Conservation (phyloP, 2,113 vertebrate genomes). For the Cyprinodon variegatus region DNA sequence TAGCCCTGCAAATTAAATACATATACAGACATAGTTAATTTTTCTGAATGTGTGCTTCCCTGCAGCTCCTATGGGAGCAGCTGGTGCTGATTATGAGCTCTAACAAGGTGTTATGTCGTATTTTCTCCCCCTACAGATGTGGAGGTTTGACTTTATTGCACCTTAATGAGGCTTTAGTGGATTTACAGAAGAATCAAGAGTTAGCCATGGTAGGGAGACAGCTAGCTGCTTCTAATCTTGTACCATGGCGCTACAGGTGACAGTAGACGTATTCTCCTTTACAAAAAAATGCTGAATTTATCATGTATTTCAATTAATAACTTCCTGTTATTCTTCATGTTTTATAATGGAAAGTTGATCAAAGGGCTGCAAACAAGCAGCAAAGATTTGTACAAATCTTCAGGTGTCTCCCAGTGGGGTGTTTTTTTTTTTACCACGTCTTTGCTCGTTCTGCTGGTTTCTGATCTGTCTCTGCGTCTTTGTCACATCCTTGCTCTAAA, state of each 20-base stretch:
- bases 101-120: neutral
- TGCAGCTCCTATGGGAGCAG: neutral
- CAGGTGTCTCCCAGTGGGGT: neutral
- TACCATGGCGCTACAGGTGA: neutral
- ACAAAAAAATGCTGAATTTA: neutral
- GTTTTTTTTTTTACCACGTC: neutral
- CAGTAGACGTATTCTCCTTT: neutral
- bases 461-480: neutral
- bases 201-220: neutral
- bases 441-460: neutral
- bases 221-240: neutral
- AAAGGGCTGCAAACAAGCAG: constrained; percentile 9
- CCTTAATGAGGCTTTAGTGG: neutral
- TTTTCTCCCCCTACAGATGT: neutral
- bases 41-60: neutral
- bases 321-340: neutral
- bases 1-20: constrained; percentile 34
- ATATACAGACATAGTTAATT: constrained; percentile 21
- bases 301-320: constrained; percentile 1
- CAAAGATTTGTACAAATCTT: neutral
- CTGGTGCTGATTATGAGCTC: neutral
- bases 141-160: neutral
- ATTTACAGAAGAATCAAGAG: neutral
- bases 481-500: neutral
- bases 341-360: neutral